Evolutionary conservation across 2,113 vertebrate species (phyloP), one percentile per base, ranked within the genome.

Genomic region (Brienomyrus longianalis): DNA sequence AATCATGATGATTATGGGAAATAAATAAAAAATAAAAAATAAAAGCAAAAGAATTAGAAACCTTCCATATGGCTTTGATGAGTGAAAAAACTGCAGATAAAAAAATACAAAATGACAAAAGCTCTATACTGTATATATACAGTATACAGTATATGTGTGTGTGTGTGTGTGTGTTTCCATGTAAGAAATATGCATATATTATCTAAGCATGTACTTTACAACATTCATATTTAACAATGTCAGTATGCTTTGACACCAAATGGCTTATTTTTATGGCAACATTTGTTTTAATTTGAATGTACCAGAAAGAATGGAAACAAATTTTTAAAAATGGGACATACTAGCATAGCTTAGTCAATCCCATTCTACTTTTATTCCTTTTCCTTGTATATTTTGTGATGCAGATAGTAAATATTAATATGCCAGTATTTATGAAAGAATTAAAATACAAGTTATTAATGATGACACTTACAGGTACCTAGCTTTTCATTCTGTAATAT

Each of bases 361-460:
- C 51, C 23, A 70, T 2, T 27, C n/a, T 70, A 27, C 62, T 11
- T 74, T 74, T 35, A 74, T 35, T 74, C 27, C 27, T 31, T 5
- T 74, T 74, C 66, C 10, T 31, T 31, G 66, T 74, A 31, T 70
- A 70, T 27, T 70, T 74, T 74, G n/a, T 35, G 9, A 27, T 1
- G 31, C n/a, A 74, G 10, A 74, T 74, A 7, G 15, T 5, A 35
- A 13, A 74, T 35, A 74, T 74, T 35, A 15, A 11, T 35, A 39
- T 35, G 31, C 13, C 27, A 74, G 10, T 74, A 47, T 83, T 83
- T 83, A 88, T 59, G 86, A 84, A 70, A 83, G 83, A 90, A 84
- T 88, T 50, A 83, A 90, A 87, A 77, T 21, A 50, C 77, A 52
- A 62, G 45, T 90, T 56, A 62, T 62, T 35, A 88, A 80, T 88